These are phyloP conservation scores for Mantis religiosa DNA, from an alignment of 2,888 invertebrate species.

Conservation along the genomic window DNA sequence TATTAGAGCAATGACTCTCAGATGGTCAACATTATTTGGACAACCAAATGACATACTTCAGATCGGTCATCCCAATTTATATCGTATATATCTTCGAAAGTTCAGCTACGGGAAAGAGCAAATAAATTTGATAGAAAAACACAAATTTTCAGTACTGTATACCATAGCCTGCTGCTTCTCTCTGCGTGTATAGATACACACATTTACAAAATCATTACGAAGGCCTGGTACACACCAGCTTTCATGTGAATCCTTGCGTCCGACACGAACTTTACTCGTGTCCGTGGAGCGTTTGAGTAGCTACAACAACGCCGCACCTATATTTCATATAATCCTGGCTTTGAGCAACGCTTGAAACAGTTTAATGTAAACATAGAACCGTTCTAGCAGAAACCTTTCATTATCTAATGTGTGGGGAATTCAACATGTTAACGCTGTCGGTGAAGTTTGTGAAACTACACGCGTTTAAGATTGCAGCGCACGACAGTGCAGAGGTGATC, in stretches of 20 bases:
- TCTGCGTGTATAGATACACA: not conserved
- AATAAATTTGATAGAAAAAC: not conserved
- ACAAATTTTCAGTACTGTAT: not conserved
- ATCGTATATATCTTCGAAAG: too few relatives aligned
- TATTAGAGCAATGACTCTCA: too few relatives aligned
- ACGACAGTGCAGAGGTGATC: not conserved
- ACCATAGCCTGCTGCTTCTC: not conserved
- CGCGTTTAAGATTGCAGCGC: not conserved
- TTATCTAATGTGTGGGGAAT: not conserved
- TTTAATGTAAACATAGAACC: not conserved
- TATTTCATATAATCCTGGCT: not conserved
- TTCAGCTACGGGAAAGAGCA: too few relatives aligned
- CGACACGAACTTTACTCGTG: not conserved
- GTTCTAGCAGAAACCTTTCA: not conserved
- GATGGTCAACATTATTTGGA: too few relatives aligned
- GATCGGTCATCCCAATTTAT: too few relatives aligned
- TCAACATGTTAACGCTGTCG: not conserved
- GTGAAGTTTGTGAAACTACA: not conserved
- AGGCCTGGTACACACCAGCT: not conserved
- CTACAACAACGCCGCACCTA: not conserved
- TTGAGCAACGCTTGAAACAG: not conserved
- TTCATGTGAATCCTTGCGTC: not conserved
- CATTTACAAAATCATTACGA: not conserved
- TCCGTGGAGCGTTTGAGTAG: too few relatives aligned
- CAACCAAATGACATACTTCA: too few relatives aligned